Evolutionary conservation across 53 echinoderm and acorn worm genomes (phyloP), one percentile per base, ranked within the genome.

Genomic region (Paracentrotus lividus): DNA sequence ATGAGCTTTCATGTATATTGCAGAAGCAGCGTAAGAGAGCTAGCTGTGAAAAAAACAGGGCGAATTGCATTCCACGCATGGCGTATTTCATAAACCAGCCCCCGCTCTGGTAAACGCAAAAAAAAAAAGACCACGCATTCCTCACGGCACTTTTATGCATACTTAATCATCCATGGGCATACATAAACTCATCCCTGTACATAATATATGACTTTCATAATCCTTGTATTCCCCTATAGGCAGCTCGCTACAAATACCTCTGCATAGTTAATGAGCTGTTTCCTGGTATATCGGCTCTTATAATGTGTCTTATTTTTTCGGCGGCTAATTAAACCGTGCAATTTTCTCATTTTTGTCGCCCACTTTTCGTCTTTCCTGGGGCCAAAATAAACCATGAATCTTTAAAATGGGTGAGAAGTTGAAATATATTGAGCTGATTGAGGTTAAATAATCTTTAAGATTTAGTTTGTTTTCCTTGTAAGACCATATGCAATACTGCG

Each of bases 1-100:
- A n/a, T n/a, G n/a, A n/a, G 36, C 61, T 47, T 72, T 94, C 81
- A 81, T 81, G 81, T 81, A 81, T 81, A 45, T 81, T 81, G n/a
- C 27, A 81, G 24, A 26, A 27, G 81, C 47, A 2, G 81, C 15
- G n/a, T n/a, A n/a, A n/a, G n/a, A n/a, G n/a, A n/a, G n/a, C n/a
- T n/a, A 81, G 47, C 81, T 47, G 47, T 81, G 81, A 81, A 81
- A 26, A n/a, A n/a, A 47, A 47, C 27, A n/a, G n/a, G 81, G 81
- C 27, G 47, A 45, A 81, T 81, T 47, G 47, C 81, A 81, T 81
- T 81, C 81, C 81, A 81, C 49, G 81, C 81, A 45, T 81, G 81
- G 81, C 81, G 81, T 81, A 81, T 81, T 81, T 81, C 81, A 81
- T 81, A 81, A 81, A 81, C 47, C 81, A 81, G 49, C 33, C 45